These are phyloP conservation scores for Centroberyx gerrardi DNA, from an alignment of 2,797 vertebrate genomes.

Conservation along the genomic window DNA sequence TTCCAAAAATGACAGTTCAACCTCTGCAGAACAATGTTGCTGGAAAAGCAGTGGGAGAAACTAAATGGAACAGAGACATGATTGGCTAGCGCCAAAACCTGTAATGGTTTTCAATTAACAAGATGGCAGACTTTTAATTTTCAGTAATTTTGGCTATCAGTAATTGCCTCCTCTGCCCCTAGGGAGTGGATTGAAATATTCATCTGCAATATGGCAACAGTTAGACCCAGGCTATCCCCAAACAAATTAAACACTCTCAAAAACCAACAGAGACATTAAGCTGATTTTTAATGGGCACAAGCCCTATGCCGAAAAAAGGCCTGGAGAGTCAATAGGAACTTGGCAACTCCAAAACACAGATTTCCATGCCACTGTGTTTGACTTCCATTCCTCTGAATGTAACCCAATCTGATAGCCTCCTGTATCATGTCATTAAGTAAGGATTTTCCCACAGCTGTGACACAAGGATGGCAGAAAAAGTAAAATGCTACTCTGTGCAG, in stretches of 20 bases:
- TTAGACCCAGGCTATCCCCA: background rate
- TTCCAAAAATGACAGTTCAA: background rate
- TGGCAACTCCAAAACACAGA: background rate
- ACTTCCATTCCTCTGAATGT: background rate
- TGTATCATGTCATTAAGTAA: background rate
- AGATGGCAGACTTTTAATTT: conserved; percentile 20
- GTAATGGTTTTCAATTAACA: conserved; percentile 19
- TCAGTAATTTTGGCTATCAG: conserved; percentile 13
- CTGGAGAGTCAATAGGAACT: background rate
- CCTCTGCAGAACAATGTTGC: too few species aligned
- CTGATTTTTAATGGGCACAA: conserved; percentile 1
- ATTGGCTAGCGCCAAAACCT: conserved; percentile 1
- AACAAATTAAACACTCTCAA: conserved; percentile 18
- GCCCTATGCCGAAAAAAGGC: conserved; percentile 1
- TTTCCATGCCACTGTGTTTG: background rate
- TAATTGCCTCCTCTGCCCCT: background rate
- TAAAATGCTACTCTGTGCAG: background rate
- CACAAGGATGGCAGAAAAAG: conserved; percentile 3
- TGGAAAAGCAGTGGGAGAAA: background rate
- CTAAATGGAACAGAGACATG: background rate
- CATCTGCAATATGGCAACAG: conserved; percentile 11
- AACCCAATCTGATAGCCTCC: background rate
- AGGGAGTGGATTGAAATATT: conserved; percentile 16
- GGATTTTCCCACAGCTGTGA: background rate
- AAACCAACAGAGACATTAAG: conserved; percentile 24